Percentiles rank a stretch among this genome's conserved stretches.
These are phyloP conservation scores for Phenganax marumi DNA, from an alignment of 92 coral and sea anemone genomes.

Conservation along the genomic window DNA sequence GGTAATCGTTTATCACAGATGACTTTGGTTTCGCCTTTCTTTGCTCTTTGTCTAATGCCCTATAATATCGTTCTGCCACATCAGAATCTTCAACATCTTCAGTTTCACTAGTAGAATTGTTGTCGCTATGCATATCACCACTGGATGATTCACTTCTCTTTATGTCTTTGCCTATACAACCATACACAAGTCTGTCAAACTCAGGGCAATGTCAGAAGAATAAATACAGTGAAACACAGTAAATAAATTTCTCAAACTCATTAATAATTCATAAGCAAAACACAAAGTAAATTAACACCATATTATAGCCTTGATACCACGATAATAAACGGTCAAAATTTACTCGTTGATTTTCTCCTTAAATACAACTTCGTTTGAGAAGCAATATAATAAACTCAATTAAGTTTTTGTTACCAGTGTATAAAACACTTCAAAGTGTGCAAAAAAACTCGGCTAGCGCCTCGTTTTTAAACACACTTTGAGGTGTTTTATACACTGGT, in stretches of 20 bases:
- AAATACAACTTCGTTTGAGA: no score
- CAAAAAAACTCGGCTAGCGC: no score
- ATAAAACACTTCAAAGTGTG: no score
- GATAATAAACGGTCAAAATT: no score
- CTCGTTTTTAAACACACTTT: no score
- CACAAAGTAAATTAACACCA: not conserved
- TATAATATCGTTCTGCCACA: slow-evolving; percentile 15
- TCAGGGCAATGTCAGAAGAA: not conserved
- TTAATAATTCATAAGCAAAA: not conserved
- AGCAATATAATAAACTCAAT: no score
- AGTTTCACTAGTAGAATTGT: not conserved
- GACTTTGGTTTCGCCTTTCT: slow-evolving; percentile 9
- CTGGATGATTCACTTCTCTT: slow-evolving; percentile 29
- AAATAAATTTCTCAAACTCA: not conserved
- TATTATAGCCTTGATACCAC: no score
- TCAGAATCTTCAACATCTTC: slow-evolving; percentile 1
- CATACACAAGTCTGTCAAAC: slow-evolving; percentile 3
- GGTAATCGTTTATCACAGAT: slow-evolving; percentile 20
- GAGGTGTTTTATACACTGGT: no score
- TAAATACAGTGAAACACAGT: not conserved
- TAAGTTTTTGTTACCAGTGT: no score
- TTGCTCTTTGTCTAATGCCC: slow-evolving; percentile 30
- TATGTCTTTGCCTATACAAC: slow-evolving; percentile 27
- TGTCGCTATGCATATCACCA: slow-evolving; percentile 9
- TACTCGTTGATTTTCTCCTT: no score